Evolutionary conservation across 2,113 vertebrate genomes (phyloP), one percentile per base, ranked within the genome.

Genomic region (Alligator mississippiensis): DNA sequence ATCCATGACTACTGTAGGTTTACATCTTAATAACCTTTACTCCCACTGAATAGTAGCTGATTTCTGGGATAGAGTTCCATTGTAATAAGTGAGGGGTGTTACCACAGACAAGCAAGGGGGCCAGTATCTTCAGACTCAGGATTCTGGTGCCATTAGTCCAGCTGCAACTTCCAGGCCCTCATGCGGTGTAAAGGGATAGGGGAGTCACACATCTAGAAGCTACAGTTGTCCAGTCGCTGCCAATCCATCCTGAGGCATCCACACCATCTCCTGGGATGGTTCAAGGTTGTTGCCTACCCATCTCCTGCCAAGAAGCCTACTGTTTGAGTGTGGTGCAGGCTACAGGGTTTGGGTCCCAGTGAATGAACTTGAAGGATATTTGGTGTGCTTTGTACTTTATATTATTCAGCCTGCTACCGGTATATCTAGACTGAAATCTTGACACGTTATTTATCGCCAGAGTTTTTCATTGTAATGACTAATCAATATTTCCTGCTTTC

Each of bases 401-500:
- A 30, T 82, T 9, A 11, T 85, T 77, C 5, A 9, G 24, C 34
- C 0, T 0, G 17, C 87, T 85, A 57, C 16, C 88, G 58, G 85
- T 55, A 85, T 2, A 47, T 74, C 70, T 47, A 38, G 34, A 38
- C 63, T 79, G 86, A 90, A 64, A 91, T 47, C 7, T 86, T 95
- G 88, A 85, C 70, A 30, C 75, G 58, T 90, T 93, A 81, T 76
- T 79, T 94, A 12, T 24, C 75, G 27, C 66, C 64, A 82, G 24
- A 70, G 27, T 57, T 55, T 93, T 94, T 89, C 81, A 91, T 77
- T 97, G 74, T 64, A 82, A 22, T 4, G 4, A 87, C 34, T 87
- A 90, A 90, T 93, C 86, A 87, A 24, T 93, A 92, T 89, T 85
- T 94, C 58, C 77, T 84, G 77, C 60, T 27, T 74, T 58, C 47